Evolutionary conservation across 2,888 invertebrate species (phyloP).

Genomic region (Gnatocerus cornutus): DNA sequence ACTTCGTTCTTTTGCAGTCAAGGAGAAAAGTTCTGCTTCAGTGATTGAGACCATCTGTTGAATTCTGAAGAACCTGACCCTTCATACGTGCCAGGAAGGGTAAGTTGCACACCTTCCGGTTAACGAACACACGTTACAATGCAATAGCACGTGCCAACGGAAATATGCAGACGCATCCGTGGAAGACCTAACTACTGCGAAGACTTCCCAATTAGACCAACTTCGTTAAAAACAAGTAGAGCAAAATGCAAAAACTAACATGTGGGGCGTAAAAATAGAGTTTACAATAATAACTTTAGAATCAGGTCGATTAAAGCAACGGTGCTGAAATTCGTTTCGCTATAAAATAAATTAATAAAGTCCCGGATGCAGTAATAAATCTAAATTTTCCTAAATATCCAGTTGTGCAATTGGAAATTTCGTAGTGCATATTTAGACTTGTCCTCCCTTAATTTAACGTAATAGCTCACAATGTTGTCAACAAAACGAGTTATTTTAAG

Average conservation of each 20-base stretch:
- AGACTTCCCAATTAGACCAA: background rate
- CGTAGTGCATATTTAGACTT: background rate
- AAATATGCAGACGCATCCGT: slow-evolving; percentile 35
- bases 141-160: slow-evolving; percentile 42
- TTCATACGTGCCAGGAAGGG: slow-evolving; percentile 42
- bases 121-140: slow-evolving; percentile 21
- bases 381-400: background rate
- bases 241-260: slow-evolving; percentile 16
- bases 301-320: slow-evolving; percentile 28
- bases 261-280: slow-evolving; percentile 38
- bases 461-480: slow-evolving; percentile 6
- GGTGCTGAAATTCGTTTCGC: slow-evolving; percentile 17
- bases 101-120: slow-evolving; percentile 44
- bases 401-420: background rate
- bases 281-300: slow-evolving; percentile 22
- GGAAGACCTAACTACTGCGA: no score
- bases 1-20: background rate
- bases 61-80: slow-evolving; percentile 37
- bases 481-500: slow-evolving; percentile 29
- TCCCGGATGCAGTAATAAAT: slow-evolving; percentile 11
- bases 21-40: slow-evolving; percentile 16
- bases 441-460: slow-evolving; percentile 10
- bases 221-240: background rate
- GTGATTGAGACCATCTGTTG: slow-evolving; percentile 59
- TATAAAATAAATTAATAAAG: slow-evolving; percentile 15